Percentiles rank a stretch among this genome's conserved stretches.
Evolutionary conservation across 1,140 invertebrate genomes (phyloP).

Genomic region (Brachionus angularis): DNA sequence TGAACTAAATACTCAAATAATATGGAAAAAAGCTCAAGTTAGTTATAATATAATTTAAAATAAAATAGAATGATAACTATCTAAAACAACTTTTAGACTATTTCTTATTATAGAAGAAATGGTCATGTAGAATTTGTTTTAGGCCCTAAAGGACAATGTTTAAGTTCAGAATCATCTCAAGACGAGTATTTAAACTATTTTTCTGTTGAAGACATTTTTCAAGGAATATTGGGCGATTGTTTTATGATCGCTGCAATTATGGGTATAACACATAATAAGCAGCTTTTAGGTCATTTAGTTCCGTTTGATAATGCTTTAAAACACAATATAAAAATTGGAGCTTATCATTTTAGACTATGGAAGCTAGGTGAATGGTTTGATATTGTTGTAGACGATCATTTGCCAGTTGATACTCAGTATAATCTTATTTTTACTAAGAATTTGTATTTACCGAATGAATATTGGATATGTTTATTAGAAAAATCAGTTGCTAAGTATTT

Average conservation of each 20-base stretch:
- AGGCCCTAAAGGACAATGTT: neutral
- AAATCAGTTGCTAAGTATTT: constrained; percentile 36
- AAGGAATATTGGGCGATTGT: constrained; percentile 24
- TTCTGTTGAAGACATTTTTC: constrained; percentile 25
- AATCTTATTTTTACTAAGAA: constrained; percentile 16
- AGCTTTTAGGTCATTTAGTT: neutral
- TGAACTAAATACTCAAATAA: constrained; percentile 13
- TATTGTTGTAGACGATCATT: constrained; percentile 69
- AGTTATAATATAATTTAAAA: too few relatives aligned
- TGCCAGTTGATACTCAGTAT: constrained; percentile 61
- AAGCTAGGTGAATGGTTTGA: constrained; percentile 73
- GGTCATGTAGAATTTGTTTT: constrained; percentile 8
- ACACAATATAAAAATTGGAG: constrained; percentile 47
- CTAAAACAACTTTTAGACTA: too few relatives aligned
- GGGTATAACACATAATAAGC: constrained; percentile 11
- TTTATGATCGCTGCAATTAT: constrained; percentile 39
- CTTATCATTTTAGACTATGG: constrained; percentile 69
- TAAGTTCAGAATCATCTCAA: neutral
- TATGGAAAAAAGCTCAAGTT: constrained; percentile 31
- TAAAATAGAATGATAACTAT: too few relatives aligned
- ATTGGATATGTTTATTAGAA: constrained; percentile 41
- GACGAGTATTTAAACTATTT: constrained; percentile 21
- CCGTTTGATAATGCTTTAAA: constrained; percentile 23
- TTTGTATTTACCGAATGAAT: constrained; percentile 6
- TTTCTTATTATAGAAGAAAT: neutral